phyloP scores from a whole-genome alignment of 37 sponge, comb jelly and placozoan genomes.

The Ianthella basta region DNA sequence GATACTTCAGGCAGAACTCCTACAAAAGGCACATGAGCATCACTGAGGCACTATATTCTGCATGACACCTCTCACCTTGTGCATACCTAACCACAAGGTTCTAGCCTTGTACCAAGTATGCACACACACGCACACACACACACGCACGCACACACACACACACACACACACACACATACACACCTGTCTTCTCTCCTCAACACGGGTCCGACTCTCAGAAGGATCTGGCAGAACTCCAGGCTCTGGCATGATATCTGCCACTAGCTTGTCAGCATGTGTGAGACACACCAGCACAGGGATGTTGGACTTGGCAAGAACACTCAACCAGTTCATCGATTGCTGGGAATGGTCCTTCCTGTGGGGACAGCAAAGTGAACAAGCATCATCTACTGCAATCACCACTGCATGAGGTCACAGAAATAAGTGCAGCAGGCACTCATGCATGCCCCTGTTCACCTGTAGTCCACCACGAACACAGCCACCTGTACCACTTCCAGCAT shows the following conservation, averaged over 20 bases:
- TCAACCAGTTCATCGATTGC: conserved; percentile 51
- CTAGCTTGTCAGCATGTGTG: conserved; percentile 66
- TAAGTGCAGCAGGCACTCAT: too few species aligned
- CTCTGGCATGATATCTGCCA: conserved; percentile 41
- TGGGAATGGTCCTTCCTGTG: conserved; percentile 45
- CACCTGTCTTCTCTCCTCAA: background rate
- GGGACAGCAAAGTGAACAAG: too few species aligned
- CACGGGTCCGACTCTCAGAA: background rate
- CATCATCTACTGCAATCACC: too few species aligned
- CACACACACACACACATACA: background rate
- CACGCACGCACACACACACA: background rate
- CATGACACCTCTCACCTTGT: too few species aligned
- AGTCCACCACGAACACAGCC: conserved; percentile 51
- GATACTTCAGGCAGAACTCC: background rate
- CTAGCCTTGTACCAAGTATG: too few species aligned
- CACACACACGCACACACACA: background rate
- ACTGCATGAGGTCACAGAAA: too few species aligned
- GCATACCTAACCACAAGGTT: too few species aligned
- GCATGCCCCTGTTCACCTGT: conserved; percentile 27
- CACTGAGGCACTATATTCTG: too few species aligned
- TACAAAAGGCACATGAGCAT: background rate
- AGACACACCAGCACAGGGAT: conserved; percentile 62
- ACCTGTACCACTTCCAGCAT: conserved; percentile 34
- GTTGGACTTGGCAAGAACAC: conserved; percentile 10
- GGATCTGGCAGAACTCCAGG: background rate